Conservation (phyloP, 2,113 vertebrate genomes). For the Gallinago paraguaiae region DNA sequence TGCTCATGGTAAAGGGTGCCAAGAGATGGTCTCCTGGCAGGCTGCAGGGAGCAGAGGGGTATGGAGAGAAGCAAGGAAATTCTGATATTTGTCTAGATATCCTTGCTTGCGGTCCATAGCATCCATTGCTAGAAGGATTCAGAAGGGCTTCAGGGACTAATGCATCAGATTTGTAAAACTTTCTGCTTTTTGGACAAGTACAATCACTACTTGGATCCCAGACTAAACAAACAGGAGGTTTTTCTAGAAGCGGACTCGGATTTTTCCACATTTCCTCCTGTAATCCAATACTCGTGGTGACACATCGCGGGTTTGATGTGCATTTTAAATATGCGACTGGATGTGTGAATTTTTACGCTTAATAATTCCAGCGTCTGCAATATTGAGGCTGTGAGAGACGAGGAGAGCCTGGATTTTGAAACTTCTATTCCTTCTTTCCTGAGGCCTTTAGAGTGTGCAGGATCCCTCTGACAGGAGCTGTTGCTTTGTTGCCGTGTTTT, state of each 20-base stretch:
- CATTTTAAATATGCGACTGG: not conserved
- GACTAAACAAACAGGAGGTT: slow-evolving; percentile 17
- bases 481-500: not conserved
- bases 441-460: not conserved
- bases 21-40: not conserved
- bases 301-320: not conserved
- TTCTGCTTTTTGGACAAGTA: not conserved
- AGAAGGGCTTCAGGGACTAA: not conserved
- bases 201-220: not conserved
- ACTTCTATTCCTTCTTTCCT: not conserved
- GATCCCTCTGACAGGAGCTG: not conserved
- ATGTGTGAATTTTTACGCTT: not conserved
- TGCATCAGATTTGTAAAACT: not conserved
- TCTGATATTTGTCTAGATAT: not conserved
- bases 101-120: not conserved
- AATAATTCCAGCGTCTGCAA: not conserved
- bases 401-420: not conserved
- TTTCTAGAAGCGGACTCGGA: not conserved
- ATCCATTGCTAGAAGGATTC: not conserved
- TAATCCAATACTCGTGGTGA: not conserved
- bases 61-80: not conserved
- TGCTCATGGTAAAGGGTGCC: not conserved
- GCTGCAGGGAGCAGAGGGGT: not conserved
- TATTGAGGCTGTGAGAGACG: not conserved
- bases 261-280: slow-evolving; percentile 14